Conservation (phyloP, 2,888 invertebrate genomes). For the Ophioninae sp. region DNA sequence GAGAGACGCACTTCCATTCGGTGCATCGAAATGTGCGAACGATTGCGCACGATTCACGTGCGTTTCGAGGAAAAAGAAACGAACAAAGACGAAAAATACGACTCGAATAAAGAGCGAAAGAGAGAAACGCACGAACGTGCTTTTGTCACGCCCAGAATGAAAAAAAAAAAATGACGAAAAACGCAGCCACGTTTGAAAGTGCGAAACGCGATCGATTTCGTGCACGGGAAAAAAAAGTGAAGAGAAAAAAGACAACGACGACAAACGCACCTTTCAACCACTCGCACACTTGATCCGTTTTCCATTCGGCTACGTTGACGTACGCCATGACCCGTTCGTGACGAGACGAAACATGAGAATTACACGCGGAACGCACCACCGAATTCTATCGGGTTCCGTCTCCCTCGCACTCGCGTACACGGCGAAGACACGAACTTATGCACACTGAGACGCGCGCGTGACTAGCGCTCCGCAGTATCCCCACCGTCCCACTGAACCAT, state of each 20-base stretch:
- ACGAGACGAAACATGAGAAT: conserved; percentile 62
- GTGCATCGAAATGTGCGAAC: not conserved
- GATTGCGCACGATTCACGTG: not conserved
- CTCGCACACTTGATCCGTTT: conserved; percentile 93
- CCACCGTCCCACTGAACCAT: not conserved
- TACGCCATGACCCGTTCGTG: conserved; percentile 85
- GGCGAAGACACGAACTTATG: not conserved
- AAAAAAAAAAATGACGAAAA: conserved; percentile 6
- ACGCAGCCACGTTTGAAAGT: not conserved
- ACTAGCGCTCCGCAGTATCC: not conserved
- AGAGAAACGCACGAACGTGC: conserved; percentile 30
- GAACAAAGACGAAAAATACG: not conserved
- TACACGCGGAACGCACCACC: not conserved
- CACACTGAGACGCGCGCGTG: not conserved
- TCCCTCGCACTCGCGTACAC: not conserved
- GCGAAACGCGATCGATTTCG: not conserved
- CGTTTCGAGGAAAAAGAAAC: not conserved
- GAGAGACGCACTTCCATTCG: not conserved
- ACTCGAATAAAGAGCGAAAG: not conserved
- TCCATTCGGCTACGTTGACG: conserved; percentile 94
- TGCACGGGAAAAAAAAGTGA: not conserved
- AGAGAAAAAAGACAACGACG: not conserved
- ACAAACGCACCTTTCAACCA: conserved; percentile 91
- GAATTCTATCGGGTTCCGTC: not conserved
- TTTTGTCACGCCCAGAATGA: conserved; percentile 65